Evolutionary conservation across 2,797 vertebrate genomes (phyloP), one percentile per base, ranked within the genome.

Genomic region (Melanotaenia trifasciata): DNA sequence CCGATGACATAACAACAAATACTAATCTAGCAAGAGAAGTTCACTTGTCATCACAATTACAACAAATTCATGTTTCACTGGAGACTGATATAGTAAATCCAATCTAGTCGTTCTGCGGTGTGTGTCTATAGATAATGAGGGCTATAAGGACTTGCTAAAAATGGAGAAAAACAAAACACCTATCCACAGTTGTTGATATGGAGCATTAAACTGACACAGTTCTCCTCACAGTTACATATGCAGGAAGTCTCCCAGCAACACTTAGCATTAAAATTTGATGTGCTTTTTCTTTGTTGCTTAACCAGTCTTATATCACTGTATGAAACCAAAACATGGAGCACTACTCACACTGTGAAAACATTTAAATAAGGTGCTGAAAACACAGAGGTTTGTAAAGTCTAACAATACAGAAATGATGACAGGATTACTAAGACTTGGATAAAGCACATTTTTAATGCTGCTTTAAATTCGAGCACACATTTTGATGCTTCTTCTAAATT

Each of bases 1-100:
- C 77, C 79, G 57, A 70, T 77, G 84, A 86, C 85, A 85, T 84
- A 84, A 87, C 84, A 84, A 80, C 80, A 84, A 83, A 84, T 64
- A 73, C 54, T 76, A 77, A 89, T 90, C 79, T 80, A 64, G 72
- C 77, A 64, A 22, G 28, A 85, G 78, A 81, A 67, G 64, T 78
- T 80, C 67, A 74, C 79, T 78, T 83, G 80, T 88, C 85, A 80
- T 79, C 77, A 53, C 84, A 87, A 77, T 84, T 87, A 84, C 69
- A 70, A 76, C 74, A 84, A 84, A 89, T 79, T 79, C 76, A 76
- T 74, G 77, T 89, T 85, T 79, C 72, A 73, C 67, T 61, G 64
- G 78, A 84, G 83, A 77, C 76, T 74, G 78, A 87, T 85, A 74
- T 32, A 82, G 77, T 70, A 68, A 89, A 89, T 87, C 79, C 85